These are phyloP conservation scores for Melanostoma scalare DNA, from an alignment of 2,888 invertebrate genomes.

Conservation along the genomic window DNA sequence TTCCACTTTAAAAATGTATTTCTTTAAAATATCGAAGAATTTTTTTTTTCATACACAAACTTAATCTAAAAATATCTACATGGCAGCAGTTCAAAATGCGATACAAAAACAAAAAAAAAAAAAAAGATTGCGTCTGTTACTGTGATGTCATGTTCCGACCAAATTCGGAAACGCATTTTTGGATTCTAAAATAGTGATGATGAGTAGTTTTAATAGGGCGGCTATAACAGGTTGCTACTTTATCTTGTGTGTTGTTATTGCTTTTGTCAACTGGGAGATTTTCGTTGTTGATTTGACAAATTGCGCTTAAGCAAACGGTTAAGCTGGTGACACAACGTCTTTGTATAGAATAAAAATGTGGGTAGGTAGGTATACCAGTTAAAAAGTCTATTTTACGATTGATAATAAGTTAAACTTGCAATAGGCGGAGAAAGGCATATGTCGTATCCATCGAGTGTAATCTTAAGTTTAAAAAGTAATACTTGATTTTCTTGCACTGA, in stretches of 20 bases:
- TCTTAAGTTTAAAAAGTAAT: too few relatives aligned
- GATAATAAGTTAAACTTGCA: background rate
- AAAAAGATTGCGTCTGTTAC: slow-evolving; percentile 26
- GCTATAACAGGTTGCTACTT: slow-evolving; percentile 55
- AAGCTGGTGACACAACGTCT: slow-evolving; percentile 17
- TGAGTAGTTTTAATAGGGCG: slow-evolving; percentile 48
- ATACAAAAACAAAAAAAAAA: slow-evolving; percentile 19
- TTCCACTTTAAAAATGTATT: slow-evolving; percentile 22
- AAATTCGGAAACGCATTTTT: slow-evolving; percentile 58
- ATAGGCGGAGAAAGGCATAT: background rate
- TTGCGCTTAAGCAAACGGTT: slow-evolving; percentile 11
- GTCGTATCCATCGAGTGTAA: too few relatives aligned
- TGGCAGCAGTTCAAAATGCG: slow-evolving; percentile 44
- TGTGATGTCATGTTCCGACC: slow-evolving; percentile 66
- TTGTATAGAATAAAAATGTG: background rate
- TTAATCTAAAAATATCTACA: slow-evolving; percentile 59
- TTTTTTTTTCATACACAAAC: slow-evolving; percentile 30
- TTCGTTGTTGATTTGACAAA: slow-evolving; percentile 11
- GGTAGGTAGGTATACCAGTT: slow-evolving; percentile 6
- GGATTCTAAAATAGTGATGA: slow-evolving; percentile 62
- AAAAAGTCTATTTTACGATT: background rate
- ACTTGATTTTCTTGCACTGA: too few relatives aligned
- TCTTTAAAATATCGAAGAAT: slow-evolving; percentile 34
- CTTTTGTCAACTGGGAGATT: slow-evolving; percentile 5
- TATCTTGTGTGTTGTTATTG: background rate